Evolutionary conservation across 2,888 invertebrate genomes (phyloP).

Genomic region (Diplolepis rosae): DNA sequence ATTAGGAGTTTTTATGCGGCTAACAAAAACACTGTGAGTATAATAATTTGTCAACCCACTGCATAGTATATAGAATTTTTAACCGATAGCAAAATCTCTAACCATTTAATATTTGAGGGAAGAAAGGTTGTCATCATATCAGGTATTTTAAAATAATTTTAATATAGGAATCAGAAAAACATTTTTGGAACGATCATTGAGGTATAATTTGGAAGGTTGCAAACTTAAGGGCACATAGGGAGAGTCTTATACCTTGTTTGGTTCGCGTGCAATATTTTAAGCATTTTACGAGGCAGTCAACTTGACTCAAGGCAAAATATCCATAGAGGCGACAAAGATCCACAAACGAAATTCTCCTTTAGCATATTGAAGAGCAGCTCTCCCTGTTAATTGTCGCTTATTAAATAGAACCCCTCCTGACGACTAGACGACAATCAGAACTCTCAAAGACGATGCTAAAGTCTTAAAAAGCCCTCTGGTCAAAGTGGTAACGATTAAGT

Average conservation of each 20-base stretch:
- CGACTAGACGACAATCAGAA: not conserved
- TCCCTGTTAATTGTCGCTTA: slow-evolving; percentile 68
- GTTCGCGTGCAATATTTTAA: slow-evolving; percentile 14
- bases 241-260: not conserved
- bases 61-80: too few species aligned
- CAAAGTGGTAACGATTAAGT: not conserved
- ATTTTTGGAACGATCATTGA: too few species aligned
- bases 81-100: too few species aligned
- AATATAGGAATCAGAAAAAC: too few species aligned
- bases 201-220: slow-evolving; percentile 1
- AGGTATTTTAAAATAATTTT: too few species aligned
- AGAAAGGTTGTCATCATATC: too few species aligned
- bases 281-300: slow-evolving; percentile 25
- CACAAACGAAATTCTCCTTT: slow-evolving; percentile 23
- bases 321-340: slow-evolving; percentile 24
- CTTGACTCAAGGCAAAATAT: slow-evolving; percentile 23
- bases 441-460: not conserved
- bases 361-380: slow-evolving; percentile 29
- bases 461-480: not conserved
- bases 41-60: too few species aligned
- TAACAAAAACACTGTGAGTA: too few species aligned
- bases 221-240: slow-evolving; percentile 17
- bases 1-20: too few species aligned
- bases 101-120: too few species aligned
- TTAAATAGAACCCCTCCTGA: slow-evolving; percentile 63